These are phyloP conservation scores for Drosophila aldrichi DNA, from an alignment of 2,888 invertebrate genomes.

Conservation along the genomic window DNA sequence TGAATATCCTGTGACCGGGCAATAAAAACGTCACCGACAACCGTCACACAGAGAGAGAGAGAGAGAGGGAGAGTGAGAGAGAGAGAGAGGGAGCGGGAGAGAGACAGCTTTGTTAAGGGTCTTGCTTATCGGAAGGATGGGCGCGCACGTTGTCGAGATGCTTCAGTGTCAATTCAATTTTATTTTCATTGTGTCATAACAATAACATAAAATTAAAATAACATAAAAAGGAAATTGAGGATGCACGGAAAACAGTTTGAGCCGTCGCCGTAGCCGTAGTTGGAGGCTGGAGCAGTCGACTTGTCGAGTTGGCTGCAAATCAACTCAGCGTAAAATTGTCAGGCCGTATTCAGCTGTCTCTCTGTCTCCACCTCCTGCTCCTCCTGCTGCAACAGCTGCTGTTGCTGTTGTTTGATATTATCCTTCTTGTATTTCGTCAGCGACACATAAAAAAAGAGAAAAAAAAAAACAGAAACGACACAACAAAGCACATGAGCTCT, in stretches of 20 bases:
- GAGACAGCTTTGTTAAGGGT: conserved; percentile 39
- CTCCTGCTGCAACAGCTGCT: conserved; percentile 22
- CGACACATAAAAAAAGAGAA: conserved; percentile 34
- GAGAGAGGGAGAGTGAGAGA: not conserved
- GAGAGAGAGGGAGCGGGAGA: too few relatives aligned
- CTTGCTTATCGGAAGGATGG: conserved; percentile 55
- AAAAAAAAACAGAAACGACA: conserved; percentile 6
- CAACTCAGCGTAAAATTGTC: conserved; percentile 83
- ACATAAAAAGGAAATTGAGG: conserved; percentile 86
- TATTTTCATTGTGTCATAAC: conserved; percentile 86
- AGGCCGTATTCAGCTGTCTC: conserved; percentile 48
- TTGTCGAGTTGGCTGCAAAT: conserved; percentile 67
- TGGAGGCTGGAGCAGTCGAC: conserved; percentile 9
- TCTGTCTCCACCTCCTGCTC: conserved; percentile 9
- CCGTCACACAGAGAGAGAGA: conserved; percentile 58
- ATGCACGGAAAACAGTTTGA: conserved; percentile 57
- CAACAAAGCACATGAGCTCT: conserved; percentile 62
- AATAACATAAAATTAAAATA: conserved; percentile 86
- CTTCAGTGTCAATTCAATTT: conserved; percentile 86
- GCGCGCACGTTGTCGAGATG: conserved; percentile 44
- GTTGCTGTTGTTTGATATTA: conserved; percentile 57
- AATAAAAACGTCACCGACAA: conserved; percentile 84
- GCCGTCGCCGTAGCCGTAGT: too few relatives aligned
- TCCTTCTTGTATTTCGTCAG: conserved; percentile 64
- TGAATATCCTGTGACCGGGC: conserved; percentile 82